Percentiles rank a stretch among this genome's conserved stretches.
phyloP scores from a whole-genome alignment of 2,888 invertebrate species.

The Rhamphomyia laevipes region DNA sequence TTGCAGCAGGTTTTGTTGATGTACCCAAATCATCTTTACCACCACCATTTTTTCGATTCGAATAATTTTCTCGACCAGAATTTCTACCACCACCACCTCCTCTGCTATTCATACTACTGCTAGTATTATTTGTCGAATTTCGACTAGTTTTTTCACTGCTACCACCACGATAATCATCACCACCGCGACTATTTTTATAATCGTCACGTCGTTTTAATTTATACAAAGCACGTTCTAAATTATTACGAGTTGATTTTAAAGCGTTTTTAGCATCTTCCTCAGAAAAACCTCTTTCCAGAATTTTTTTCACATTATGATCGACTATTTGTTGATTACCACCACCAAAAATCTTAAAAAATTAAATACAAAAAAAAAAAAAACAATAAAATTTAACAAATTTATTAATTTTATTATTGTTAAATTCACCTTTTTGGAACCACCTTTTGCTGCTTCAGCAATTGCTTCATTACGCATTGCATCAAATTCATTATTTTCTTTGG shows the following conservation, averaged over 20 bases:
- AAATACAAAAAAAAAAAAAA: neutral
- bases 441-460: slow-evolving; percentile 73
- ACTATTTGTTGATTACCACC: slow-evolving; percentile 54
- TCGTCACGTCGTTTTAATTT: slow-evolving; percentile 49
- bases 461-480: slow-evolving; percentile 81
- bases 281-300: slow-evolving; percentile 67
- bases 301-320: slow-evolving; percentile 65
- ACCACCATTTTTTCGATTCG: slow-evolving; percentile 31
- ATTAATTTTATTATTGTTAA: neutral
- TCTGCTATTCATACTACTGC: slow-evolving; percentile 5
- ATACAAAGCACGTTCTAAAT: slow-evolving; percentile 59
- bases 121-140: slow-evolving; percentile 10
- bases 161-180: slow-evolving; percentile 12
- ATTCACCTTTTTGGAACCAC: slow-evolving; percentile 45
- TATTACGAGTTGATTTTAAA: slow-evolving; percentile 56
- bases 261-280: slow-evolving; percentile 67
- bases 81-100: slow-evolving; percentile 20
- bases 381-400: slow-evolving; percentile 15
- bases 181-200: slow-evolving; percentile 26
- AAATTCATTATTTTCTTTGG: slow-evolving; percentile 69
- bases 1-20: slow-evolving; percentile 61
- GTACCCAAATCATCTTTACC: slow-evolving; percentile 41
- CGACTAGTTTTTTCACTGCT: slow-evolving; percentile 1
- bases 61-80: slow-evolving; percentile 22
- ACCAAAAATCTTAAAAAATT: slow-evolving; percentile 41